phyloP scores from a whole-genome alignment of 2,888 invertebrate species.

The Apomyelois bistriatella region DNA sequence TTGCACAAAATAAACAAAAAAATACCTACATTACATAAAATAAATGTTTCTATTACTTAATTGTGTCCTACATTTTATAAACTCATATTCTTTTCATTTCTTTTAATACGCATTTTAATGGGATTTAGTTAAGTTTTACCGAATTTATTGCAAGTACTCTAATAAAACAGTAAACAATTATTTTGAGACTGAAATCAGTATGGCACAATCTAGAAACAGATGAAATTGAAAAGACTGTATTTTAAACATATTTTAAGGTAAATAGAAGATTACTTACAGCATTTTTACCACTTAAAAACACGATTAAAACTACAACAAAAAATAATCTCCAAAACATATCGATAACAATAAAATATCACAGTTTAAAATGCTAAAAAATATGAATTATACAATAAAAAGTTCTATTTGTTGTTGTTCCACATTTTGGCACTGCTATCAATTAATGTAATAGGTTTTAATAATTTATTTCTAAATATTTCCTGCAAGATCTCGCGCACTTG shows the following conservation, averaged over 20 bases:
- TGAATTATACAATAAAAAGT: conserved; percentile 4
- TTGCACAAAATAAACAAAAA: too few species aligned
- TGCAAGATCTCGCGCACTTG: neutral
- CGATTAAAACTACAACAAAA: conserved; percentile 32
- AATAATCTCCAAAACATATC: conserved; percentile 41
- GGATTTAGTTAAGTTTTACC: too few species aligned
- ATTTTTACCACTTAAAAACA: conserved; percentile 32
- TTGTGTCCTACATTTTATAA: too few species aligned
- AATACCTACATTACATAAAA: too few species aligned
- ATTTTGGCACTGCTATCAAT: conserved; percentile 16
- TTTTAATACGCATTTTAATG: too few species aligned
- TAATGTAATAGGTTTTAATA: neutral
- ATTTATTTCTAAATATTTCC: neutral
- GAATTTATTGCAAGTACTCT: too few species aligned
- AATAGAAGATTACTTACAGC: conserved; percentile 40
- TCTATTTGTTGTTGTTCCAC: conserved; percentile 15
- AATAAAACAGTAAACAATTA: too few species aligned
- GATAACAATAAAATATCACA: conserved; percentile 40
- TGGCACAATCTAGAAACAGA: too few species aligned
- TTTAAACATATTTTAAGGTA: neutral
- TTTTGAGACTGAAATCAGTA: too few species aligned
- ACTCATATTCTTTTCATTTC: too few species aligned
- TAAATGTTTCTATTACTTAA: too few species aligned
- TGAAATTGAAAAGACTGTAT: too few species aligned
- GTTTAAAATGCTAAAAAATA: conserved; percentile 31